phyloP scores from a whole-genome alignment of 1,140 invertebrate genomes.

The Drosophila busckii region DNA sequence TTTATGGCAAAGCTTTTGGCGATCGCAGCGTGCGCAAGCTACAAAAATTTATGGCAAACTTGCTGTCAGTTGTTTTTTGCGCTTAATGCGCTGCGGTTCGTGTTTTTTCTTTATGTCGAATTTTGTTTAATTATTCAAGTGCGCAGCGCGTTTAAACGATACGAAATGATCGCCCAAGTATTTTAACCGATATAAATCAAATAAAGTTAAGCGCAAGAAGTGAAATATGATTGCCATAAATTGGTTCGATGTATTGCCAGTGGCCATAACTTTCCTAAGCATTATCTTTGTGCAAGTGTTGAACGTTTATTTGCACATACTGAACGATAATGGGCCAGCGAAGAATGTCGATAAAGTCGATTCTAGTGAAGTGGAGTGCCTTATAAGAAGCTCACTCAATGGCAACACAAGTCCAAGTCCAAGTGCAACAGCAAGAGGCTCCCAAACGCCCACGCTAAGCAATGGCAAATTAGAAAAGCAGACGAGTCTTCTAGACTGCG shows the following conservation, averaged over 20 bases:
- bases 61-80: conserved; percentile 42
- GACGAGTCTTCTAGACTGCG: conserved; percentile 54
- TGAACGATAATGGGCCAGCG: conserved; percentile 27
- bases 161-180: conserved; percentile 8
- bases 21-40: background rate
- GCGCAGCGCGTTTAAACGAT: background rate
- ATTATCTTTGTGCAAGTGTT: conserved; percentile 62
- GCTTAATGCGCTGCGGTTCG: conserved; percentile 31
- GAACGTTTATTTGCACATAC: conserved; percentile 54
- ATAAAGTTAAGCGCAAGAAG: conserved; percentile 6
- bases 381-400: conserved; percentile 4
- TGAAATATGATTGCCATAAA: conserved; percentile 48
- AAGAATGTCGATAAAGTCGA: conserved; percentile 30
- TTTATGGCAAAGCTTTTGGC: conserved; percentile 40
- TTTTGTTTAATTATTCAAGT: background rate
- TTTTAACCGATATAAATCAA: conserved; percentile 16
- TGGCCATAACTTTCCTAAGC: conserved; percentile 42
- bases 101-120: background rate
- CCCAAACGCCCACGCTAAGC: conserved; percentile 2
- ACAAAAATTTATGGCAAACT: background rate
- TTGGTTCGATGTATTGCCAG: conserved; percentile 65
- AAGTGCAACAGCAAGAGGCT: conserved; percentile 7
- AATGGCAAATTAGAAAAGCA: conserved; percentile 72
- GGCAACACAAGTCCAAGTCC: conserved; percentile 1
- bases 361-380: conserved; percentile 5